A percentile compares a stretch with the other conserved stretches of the same genome.
Conservation (phyloP, 2,113 vertebrate genomes). For the Sinocyclocheilus anophthalmus region DNA sequence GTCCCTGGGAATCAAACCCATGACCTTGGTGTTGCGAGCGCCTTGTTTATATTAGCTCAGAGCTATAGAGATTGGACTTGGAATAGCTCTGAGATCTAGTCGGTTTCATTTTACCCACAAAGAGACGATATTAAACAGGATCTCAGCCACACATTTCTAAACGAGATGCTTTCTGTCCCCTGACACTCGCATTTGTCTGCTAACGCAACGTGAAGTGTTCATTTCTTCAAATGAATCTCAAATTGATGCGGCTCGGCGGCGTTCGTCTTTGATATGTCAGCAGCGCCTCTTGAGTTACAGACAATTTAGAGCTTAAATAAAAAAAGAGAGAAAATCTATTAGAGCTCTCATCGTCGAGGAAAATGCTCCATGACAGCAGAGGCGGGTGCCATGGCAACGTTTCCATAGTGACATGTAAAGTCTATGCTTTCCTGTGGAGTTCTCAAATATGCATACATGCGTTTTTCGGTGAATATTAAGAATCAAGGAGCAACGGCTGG, state of each 20-base stretch:
- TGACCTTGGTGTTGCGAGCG: not conserved
- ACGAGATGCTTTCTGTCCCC: not conserved
- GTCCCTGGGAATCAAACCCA: not conserved
- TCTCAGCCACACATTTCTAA: not conserved
- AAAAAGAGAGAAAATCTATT: slow-evolving; percentile 38
- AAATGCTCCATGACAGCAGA: slow-evolving; percentile 15
- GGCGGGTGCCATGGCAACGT: slow-evolving; percentile 41
- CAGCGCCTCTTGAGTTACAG: slow-evolving; percentile 28
- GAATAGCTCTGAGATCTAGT: not conserved
- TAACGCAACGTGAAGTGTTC: slow-evolving; percentile 15
- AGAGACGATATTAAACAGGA: not conserved
- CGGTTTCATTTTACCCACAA: not conserved
- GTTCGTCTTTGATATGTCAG: slow-evolving; percentile 43
- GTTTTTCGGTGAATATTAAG: not conserved
- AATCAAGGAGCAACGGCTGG: not conserved
- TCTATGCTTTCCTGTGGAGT: not conserved
- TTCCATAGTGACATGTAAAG: not conserved
- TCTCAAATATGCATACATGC: not conserved
- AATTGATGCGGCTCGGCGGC: not conserved
- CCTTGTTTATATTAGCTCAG: not conserved
- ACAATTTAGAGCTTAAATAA: slow-evolving; percentile 3
- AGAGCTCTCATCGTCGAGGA: not conserved
- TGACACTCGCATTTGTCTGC: not conserved
- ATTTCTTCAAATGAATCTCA: slow-evolving; percentile 17
- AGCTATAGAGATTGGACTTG: not conserved